These are phyloP conservation scores for Pollimyrus isidori DNA, from an alignment of 2,113 vertebrate genomes.

Conservation along the genomic window DNA sequence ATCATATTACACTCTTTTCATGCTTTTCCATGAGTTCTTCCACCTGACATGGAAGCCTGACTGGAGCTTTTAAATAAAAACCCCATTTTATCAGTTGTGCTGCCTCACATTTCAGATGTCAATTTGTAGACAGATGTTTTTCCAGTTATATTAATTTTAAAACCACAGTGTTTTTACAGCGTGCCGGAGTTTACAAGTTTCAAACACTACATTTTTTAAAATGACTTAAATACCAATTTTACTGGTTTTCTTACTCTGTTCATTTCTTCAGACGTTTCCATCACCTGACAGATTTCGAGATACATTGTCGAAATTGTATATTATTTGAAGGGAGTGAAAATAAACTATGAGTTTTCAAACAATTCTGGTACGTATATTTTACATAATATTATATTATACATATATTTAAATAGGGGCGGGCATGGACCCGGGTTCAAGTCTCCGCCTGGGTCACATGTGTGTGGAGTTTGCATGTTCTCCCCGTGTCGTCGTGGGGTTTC, in stretches of 20 bases:
- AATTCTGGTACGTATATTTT: background rate
- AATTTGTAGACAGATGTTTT: background rate
- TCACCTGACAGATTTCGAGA: background rate
- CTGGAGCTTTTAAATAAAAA: background rate
- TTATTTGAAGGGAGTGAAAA: no score
- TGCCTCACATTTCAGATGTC: background rate
- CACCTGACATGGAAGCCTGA: no score
- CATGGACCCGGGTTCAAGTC: no score
- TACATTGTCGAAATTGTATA: no score
- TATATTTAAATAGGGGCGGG: no score
- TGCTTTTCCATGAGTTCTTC: no score
- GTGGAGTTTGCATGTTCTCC: no score
- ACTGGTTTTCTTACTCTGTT: background rate
- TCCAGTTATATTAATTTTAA: background rate
- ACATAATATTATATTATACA: no score
- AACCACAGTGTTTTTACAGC: background rate
- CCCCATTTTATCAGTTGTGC: background rate
- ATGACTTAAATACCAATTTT: background rate
- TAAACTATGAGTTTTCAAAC: background rate
- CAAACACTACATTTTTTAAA: background rate
- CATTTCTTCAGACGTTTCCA: background rate
- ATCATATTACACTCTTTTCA: no score
- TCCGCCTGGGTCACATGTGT: no score
- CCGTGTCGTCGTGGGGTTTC: no score
- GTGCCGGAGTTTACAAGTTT: background rate